These are phyloP conservation scores for Daboia siamensis DNA, from an alignment of 2,113 vertebrate genomes.

Conservation along the genomic window DNA sequence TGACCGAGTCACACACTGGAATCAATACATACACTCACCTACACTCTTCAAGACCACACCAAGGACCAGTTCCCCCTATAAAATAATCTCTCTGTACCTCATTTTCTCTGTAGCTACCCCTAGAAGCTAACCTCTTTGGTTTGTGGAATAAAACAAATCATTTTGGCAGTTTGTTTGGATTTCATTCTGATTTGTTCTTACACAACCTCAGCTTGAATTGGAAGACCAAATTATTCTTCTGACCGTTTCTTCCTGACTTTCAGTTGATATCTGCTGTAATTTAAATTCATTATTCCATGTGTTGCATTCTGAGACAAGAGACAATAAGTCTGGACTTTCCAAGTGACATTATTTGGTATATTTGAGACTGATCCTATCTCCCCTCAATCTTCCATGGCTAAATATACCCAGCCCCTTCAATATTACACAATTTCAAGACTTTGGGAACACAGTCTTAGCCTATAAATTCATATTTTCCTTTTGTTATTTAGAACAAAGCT, in stretches of 20 bases:
- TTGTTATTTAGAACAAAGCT: conserved; percentile 37
- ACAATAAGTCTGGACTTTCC: background rate
- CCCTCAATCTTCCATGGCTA: background rate
- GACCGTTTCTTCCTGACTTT: background rate
- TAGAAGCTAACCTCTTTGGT: background rate
- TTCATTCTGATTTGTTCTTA: background rate
- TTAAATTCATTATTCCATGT: background rate
- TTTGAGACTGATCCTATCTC: background rate
- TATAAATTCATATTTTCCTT: conserved; percentile 35
- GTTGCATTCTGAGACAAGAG: background rate
- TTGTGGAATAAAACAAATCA: background rate
- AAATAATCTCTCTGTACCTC: background rate
- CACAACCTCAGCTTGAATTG: background rate
- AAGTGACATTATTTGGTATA: background rate
- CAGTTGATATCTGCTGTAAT: background rate
- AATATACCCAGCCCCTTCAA: background rate
- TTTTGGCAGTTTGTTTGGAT: background rate
- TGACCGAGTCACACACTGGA: background rate
- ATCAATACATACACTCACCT: background rate
- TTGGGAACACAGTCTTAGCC: background rate
- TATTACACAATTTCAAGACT: background rate
- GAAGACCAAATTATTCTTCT: background rate
- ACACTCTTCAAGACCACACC: background rate
- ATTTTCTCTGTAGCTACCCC: background rate
- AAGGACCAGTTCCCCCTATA: background rate